Evolutionary conservation across 2,113 vertebrate species (phyloP), one percentile per base, ranked within the genome.

Genomic region (Rhinogobius similis): DNA sequence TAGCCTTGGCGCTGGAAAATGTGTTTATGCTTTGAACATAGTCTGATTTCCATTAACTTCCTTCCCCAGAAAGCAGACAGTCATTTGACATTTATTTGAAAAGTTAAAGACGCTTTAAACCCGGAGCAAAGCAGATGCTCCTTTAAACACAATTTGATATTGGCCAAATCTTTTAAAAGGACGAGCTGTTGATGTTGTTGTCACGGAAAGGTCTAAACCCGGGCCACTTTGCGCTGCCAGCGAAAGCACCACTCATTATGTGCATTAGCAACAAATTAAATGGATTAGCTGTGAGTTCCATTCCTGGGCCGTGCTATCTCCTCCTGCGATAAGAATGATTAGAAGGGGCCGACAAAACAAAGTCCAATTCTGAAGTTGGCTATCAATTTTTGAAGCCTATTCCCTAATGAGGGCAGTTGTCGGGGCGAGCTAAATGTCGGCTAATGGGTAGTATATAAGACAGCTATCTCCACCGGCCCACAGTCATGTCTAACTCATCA

Each of bases 381-480:
- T 53, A 75, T 87, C 64, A 52, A 67, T 82, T 86, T 67, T 43
- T 23, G 27, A 71, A 78, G 74, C 38, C 73, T 70, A 67, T 85
- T 72, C 72, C 69, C 76, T 88, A 84, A 86, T 84, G 79, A 83
- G 63, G 61, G 48, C 56, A 82, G 72, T 82, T 84, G 72, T 75
- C 62, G 26, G 65, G 63, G 61, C 67, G 48, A 72, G 76, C 68
- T 72, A 76, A 81, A 82, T 83, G 62, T 73, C 76, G 73, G 26
- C 74, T 86, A 85, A 88, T 81, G 82, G 78, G 70, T 65, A 29
- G 32, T 16, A 62, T 87, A 65, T 81, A 73, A 81, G 82, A 76
- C 67, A 62, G 65, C 67, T 65, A 72, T 73, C 74, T 81, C 65
- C 65, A 61, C 20, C 24, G 63, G 76, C 76, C 70, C 56, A 16